A percentile compares a stretch with the other conserved stretches of the same genome.
Evolutionary conservation across 64 coral and sea anemone genomes (phyloP).

Genomic region (Anthopleura sola): DNA sequence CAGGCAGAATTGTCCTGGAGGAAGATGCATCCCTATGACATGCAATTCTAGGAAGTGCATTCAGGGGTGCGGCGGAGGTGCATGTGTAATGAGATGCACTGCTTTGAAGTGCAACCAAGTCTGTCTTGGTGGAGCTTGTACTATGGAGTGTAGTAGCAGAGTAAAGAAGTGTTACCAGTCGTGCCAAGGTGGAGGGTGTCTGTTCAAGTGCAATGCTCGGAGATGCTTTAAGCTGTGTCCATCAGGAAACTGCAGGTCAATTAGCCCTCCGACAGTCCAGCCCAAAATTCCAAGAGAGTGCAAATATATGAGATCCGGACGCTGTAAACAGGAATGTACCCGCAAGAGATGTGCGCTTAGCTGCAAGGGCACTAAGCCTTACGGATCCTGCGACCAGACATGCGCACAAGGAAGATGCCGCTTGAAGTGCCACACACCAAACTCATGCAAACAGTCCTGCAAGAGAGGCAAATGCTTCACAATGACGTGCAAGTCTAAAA

Average conservation of each 20-base stretch:
- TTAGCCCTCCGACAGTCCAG: background rate
- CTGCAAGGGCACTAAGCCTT: background rate
- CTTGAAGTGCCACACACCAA: constrained; percentile 34
- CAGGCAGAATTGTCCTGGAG: constrained; percentile 62
- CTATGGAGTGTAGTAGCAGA: constrained; percentile 58
- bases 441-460: constrained; percentile 48
- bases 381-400: constrained; percentile 56
- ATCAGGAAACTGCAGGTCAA: constrained; percentile 37
- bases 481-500: constrained; percentile 57
- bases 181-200: constrained; percentile 59
- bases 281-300: constrained; percentile 8
- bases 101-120: constrained; percentile 67
- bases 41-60: constrained; percentile 66
- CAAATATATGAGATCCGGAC: background rate
- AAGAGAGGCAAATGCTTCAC: constrained; percentile 33
- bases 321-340: constrained; percentile 17
- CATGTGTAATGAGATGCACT: constrained; percentile 77
- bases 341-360: background rate
- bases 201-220: constrained; percentile 57
- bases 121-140: constrained; percentile 66
- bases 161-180: constrained; percentile 65
- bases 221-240: constrained; percentile 68
- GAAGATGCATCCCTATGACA: constrained; percentile 58
- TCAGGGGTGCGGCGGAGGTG: constrained; percentile 58
- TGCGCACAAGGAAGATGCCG: constrained; percentile 46